Base-by-base conservation (phyloP, 2,113 vertebrate species). In the Gracilinanus agilis region DNA sequence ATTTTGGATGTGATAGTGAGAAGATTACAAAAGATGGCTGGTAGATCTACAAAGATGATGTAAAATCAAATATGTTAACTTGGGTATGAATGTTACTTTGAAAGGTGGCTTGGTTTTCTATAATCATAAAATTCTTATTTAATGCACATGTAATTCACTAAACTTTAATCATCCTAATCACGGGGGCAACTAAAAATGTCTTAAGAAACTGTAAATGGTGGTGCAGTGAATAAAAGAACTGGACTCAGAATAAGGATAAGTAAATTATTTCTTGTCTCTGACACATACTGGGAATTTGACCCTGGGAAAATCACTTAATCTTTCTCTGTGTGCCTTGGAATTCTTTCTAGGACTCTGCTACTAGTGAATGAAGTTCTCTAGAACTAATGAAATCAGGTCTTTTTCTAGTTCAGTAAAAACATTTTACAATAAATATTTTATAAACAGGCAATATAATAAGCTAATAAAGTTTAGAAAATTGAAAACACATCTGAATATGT, bases 91-190 rank as follows among this genome's bases (percentile, higher is more conserved):
- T 90, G 55, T 91, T 90, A 90, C 5, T 23, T 92, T 25, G 54
- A 90, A 91, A 21, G 54, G 75, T 90, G 58, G 1, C 21, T 94
- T n/a, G 93, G 0, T 88, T 93, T 91, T 21, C 2, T 0, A 58
- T 94, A 16, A 92, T 56, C 83, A 67, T 11, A 91, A 75, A 29
- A 55, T 54, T 90, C 23, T 58, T 25, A 92, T 89, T n/a, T 89
- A 93, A 94, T 91, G 54, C 25, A 95, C 94, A 96, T 34, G 58
- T 16, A 34, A 83, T 40, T 83, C 19, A 40, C n/a, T 89, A 89
- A 90, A 9, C 94, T 44, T 7, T 54, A 44, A 53, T 90, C 24
- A 75, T n/a, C 9, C 44, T 25, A 53, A 49, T 53, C 24, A 90
- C 12, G 53, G 27, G 10, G 25, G 10, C 9, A 90, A 53, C 44